These are phyloP conservation scores for Eupithecia exiguata DNA, from an alignment of 2,888 invertebrate species.

Conservation along the genomic window DNA sequence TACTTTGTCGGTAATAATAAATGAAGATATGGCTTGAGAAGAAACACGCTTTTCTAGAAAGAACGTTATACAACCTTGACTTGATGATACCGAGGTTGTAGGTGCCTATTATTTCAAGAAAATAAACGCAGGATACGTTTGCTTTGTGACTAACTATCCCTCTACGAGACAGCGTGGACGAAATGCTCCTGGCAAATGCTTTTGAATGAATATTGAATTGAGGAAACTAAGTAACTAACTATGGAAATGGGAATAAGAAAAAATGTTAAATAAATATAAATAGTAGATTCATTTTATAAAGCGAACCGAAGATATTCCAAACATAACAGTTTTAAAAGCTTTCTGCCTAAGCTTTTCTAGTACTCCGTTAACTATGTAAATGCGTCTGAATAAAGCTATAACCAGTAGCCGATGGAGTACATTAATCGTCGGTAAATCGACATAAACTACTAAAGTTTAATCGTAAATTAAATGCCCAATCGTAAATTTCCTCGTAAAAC, in stretches of 20 bases:
- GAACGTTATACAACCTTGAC: background rate
- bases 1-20: background rate
- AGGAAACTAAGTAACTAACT: no score
- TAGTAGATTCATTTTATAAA: no score
- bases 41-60: background rate
- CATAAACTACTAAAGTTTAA: conserved; percentile 61
- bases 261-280: no score
- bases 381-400: conserved; percentile 35
- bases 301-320: background rate
- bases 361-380: background rate
- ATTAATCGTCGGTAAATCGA: conserved; percentile 62
- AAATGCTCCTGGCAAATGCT: no score
- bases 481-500: conserved; percentile 63
- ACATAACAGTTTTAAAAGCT: background rate
- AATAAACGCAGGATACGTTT: background rate
- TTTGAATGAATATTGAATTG: no score
- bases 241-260: no score
- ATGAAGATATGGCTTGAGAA: background rate
- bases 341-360: background rate
- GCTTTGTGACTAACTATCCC: background rate
- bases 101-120: background rate
- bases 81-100: background rate
- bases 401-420: conserved; percentile 44
- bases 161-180: background rate
- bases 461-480: conserved; percentile 63